These are phyloP conservation scores for Apis cerana DNA, from an alignment of 1,140 invertebrate species.

Conservation along the genomic window DNA sequence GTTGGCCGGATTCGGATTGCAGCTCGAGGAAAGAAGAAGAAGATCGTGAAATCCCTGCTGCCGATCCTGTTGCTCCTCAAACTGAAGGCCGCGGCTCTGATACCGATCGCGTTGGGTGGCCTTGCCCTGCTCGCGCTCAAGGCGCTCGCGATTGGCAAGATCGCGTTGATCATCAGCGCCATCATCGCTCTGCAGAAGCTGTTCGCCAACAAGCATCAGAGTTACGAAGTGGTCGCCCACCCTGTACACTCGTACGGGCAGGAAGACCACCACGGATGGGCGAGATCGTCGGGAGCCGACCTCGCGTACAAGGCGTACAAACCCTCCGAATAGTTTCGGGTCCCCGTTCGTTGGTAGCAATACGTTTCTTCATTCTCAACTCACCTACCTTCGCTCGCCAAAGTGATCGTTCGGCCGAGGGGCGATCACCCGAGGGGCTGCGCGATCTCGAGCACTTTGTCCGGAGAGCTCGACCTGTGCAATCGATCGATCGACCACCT, in stretches of 20 bases:
- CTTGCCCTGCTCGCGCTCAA: slow-evolving; percentile 91
- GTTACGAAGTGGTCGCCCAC: slow-evolving; percentile 84
- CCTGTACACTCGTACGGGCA: slow-evolving; percentile 74
- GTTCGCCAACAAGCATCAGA: slow-evolving; percentile 85
- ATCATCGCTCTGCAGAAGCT: slow-evolving; percentile 91
- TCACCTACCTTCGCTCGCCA: slow-evolving; percentile 61
- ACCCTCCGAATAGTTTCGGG: slow-evolving; percentile 68
- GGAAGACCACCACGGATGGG: slow-evolving; percentile 77
- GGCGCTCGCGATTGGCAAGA: slow-evolving; percentile 90
- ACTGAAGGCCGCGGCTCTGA: slow-evolving; percentile 89
- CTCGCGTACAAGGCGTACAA: slow-evolving; percentile 79
- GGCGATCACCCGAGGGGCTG: slow-evolving; percentile 49
- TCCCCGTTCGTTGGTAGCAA: not conserved
- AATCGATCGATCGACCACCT: not conserved
- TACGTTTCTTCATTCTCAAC: slow-evolving; percentile 20
- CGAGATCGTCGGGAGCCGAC: slow-evolving; percentile 74
- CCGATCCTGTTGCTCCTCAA: slow-evolving; percentile 89
- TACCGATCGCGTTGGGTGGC: slow-evolving; percentile 88
- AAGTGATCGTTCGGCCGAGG: slow-evolving; percentile 55
- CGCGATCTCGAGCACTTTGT: slow-evolving; percentile 33
- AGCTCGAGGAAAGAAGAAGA: slow-evolving; percentile 85
- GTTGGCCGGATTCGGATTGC: not conserved
- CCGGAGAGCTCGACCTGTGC: not conserved
- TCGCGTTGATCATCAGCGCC: slow-evolving; percentile 88
- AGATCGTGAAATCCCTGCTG: slow-evolving; percentile 82